phyloP scores from a whole-genome alignment of 2,888 invertebrate genomes.

The Phanerotoma sp. region DNA sequence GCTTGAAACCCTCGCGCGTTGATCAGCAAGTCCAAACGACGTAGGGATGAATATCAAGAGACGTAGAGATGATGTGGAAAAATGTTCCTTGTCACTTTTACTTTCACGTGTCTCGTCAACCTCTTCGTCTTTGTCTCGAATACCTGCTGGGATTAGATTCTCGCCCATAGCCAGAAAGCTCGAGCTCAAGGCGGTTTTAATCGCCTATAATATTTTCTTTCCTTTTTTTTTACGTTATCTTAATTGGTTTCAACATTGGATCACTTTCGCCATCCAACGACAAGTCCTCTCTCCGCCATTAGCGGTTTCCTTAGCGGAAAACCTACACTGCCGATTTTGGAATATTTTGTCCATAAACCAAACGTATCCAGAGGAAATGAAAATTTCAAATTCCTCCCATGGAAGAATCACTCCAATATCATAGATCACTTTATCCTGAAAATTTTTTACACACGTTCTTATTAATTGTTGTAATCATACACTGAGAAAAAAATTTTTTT shows the following conservation, averaged over 20 bases:
- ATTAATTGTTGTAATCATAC: too few species aligned
- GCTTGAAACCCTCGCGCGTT: conserved; percentile 12
- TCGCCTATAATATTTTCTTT: conserved; percentile 15
- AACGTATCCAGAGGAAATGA: too few species aligned
- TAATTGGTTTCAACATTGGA: conserved; percentile 1
- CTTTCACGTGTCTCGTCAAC: conserved; percentile 21
- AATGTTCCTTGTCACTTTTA: conserved; percentile 16
- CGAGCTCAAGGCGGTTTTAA: conserved; percentile 31
- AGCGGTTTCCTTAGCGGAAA: conserved; percentile 26
- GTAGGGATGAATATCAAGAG: conserved; percentile 1
- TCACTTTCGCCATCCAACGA: background rate
- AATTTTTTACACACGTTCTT: too few species aligned
- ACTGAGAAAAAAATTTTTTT: too few species aligned
- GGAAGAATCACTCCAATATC: too few species aligned
- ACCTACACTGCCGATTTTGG: conserved; percentile 17
- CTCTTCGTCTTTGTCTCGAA: conserved; percentile 36
- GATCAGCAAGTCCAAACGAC: conserved; percentile 3
- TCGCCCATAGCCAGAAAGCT: conserved; percentile 54
- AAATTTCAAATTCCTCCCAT: too few species aligned
- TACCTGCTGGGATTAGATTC: conserved; percentile 45
- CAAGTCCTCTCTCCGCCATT: conserved; percentile 6
- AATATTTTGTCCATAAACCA: background rate
- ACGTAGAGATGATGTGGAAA: background rate
- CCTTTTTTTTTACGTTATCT: conserved; percentile 11
- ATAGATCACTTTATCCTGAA: too few species aligned